A percentile compares a stretch with the other conserved stretches of the same genome.
phyloP scores from a whole-genome alignment of 2,113 vertebrate species.

The Amia ocellicauda region DNA sequence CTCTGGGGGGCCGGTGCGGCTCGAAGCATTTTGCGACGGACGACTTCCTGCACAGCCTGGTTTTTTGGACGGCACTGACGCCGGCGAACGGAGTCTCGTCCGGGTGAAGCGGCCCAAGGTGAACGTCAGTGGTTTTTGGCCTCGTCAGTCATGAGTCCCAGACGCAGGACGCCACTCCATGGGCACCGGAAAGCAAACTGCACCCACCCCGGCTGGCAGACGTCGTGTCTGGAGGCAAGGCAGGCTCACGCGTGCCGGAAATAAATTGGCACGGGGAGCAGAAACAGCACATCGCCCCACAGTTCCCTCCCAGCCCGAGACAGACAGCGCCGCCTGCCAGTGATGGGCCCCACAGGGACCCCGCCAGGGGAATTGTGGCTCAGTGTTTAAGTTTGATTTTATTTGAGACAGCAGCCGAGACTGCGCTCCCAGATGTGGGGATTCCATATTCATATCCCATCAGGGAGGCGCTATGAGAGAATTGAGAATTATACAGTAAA shows the following conservation, averaged over 20 bases:
- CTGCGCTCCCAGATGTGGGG: too few species aligned
- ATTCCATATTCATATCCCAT: slow-evolving; percentile 1
- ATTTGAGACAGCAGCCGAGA: not conserved
- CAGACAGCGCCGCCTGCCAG: not conserved
- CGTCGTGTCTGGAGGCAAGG: not conserved
- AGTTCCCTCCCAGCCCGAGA: not conserved
- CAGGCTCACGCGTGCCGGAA: not conserved
- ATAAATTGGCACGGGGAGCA: slow-evolving; percentile 10
- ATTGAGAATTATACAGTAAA: not conserved
- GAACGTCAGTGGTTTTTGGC: too few species aligned
- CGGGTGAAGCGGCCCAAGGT: too few species aligned
- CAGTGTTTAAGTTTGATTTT: not conserved
- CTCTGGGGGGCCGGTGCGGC: not conserved
- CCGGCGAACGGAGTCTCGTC: too few species aligned
- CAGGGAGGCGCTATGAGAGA: not conserved
- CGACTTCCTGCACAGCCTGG: too few species aligned
- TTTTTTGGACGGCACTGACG: too few species aligned
- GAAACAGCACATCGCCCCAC: not conserved
- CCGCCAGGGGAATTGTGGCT: not conserved
- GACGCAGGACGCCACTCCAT: too few species aligned
- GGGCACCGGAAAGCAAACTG: too few species aligned
- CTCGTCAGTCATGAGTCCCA: too few species aligned
- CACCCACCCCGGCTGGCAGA: too few species aligned
- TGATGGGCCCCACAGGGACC: too few species aligned
- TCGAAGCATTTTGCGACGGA: not conserved